Evolutionary conservation across 2,888 invertebrate genomes (phyloP).

Genomic region (Keiferia lycopersicella): DNA sequence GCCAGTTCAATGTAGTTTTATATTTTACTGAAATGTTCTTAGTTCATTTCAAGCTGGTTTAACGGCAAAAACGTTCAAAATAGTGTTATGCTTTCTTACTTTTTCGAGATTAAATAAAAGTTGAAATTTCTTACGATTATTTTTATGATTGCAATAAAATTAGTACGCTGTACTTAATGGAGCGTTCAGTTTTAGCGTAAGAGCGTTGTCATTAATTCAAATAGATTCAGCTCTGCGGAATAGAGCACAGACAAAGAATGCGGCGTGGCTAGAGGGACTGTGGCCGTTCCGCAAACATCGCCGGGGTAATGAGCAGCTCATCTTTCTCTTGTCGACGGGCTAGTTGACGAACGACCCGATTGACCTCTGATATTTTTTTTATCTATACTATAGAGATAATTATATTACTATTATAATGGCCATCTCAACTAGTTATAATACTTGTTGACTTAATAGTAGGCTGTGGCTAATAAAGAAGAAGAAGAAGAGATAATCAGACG

Average conservation of each 20-base stretch:
- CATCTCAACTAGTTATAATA: no score
- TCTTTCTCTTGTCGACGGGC: no score
- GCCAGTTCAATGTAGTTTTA: slow-evolving; percentile 25
- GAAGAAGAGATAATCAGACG: no score
- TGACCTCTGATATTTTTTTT: no score
- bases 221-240: not conserved
- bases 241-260: slow-evolving; percentile 1
- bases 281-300: slow-evolving; percentile 2
- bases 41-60: slow-evolving; percentile 7
- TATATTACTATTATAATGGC: no score
- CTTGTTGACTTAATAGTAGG: no score
- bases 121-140: slow-evolving; percentile 7
- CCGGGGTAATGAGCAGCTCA: no score
- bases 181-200: slow-evolving; percentile 11
- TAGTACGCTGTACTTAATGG: slow-evolving; percentile 19
- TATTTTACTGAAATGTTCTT: slow-evolving; percentile 24
- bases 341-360: no score
- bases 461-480: no score
- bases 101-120: slow-evolving; percentile 13
- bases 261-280: not conserved
- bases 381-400: no score
- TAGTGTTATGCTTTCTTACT: slow-evolving; percentile 4
- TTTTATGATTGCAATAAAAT: slow-evolving; percentile 15
- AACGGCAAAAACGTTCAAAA: not conserved
- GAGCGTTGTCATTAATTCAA: slow-evolving; percentile 16